Evolutionary conservation across 2,113 vertebrate genomes (phyloP).

Genomic region (Bucco capensis): DNA sequence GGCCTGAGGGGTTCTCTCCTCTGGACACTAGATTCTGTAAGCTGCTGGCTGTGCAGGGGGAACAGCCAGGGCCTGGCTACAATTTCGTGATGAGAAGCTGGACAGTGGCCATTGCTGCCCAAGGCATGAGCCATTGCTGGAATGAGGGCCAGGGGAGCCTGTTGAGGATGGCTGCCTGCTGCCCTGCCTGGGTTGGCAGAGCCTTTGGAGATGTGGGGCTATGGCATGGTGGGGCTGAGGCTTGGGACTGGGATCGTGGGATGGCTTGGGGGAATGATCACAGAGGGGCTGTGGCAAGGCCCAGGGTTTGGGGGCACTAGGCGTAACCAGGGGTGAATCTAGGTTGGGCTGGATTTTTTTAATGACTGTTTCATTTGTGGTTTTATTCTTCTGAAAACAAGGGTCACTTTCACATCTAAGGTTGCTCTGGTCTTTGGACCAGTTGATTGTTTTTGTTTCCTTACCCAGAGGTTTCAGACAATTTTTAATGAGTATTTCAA

Average conservation of each 20-base stretch:
- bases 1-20: not conserved
- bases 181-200: not conserved
- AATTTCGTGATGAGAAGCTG: fast-evolving
- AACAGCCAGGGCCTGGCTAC: not conserved
- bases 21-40: fast-evolving
- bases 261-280: not conserved
- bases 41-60: not conserved
- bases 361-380: not conserved
- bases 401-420: fast-evolving
- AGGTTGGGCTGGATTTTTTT: not conserved
- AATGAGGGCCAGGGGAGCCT: not conserved
- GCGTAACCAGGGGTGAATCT: not conserved
- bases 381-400: not conserved
- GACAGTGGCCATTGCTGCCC: fast-evolving
- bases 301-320: not conserved
- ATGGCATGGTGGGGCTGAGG: not conserved
- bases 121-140: fast-evolving
- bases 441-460: not conserved
- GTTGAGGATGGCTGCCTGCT: fast-evolving
- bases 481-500: not conserved
- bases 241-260: too few relatives aligned
- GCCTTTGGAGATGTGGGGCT: not conserved
- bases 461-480: not conserved
- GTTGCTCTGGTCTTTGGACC: not conserved
- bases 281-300: not conserved